These are phyloP conservation scores for Watsonalla binaria DNA, from an alignment of 2,888 invertebrate genomes.

Conservation along the genomic window DNA sequence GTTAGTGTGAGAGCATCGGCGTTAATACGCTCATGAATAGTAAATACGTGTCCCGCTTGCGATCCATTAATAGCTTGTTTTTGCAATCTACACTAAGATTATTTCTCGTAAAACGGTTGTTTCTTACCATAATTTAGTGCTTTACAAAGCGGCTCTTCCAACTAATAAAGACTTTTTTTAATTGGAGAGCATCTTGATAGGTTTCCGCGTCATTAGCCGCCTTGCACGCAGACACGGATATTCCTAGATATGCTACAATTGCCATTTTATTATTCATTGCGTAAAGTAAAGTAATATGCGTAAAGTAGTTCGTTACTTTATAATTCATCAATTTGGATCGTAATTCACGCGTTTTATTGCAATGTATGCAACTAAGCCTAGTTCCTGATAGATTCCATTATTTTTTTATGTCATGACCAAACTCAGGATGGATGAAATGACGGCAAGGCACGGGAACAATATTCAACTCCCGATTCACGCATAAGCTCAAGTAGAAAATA, in stretches of 20 bases:
- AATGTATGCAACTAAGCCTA: no score
- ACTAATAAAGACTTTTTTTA: conserved; percentile 45
- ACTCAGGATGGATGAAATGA: no score
- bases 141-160: conserved; percentile 59
- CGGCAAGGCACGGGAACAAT: no score
- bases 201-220: conserved; percentile 64
- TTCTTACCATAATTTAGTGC: conserved; percentile 64
- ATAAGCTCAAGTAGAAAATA: no score
- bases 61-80: conserved; percentile 62
- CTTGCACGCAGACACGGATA: conserved; percentile 18
- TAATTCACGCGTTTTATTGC: no score
- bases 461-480: no score
- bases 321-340: no score
- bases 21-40: conserved; percentile 70
- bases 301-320: background rate
- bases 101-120: conserved; percentile 67
- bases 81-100: conserved; percentile 66
- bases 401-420: no score
- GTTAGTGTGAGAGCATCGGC: conserved; percentile 39
- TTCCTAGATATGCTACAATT: conserved; percentile 16
- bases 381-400: no score
- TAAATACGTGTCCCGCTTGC: conserved; percentile 49
- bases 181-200: conserved; percentile 30
- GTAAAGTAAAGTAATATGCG: conserved; percentile 10
- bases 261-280: conserved; percentile 31